phyloP scores from a whole-genome alignment of 2,888 invertebrate species.

The Saturnia japonica region DNA sequence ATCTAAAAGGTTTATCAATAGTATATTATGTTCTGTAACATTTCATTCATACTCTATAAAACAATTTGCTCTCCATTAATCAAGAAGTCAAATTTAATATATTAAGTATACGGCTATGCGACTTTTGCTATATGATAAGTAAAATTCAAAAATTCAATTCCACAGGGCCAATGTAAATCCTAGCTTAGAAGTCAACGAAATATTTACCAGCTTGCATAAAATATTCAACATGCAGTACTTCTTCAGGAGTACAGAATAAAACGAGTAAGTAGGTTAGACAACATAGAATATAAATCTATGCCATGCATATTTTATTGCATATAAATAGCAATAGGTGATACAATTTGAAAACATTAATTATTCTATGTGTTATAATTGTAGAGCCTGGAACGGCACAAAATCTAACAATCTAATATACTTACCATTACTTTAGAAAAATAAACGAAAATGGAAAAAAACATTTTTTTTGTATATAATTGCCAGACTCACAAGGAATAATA shows the following conservation, averaged over 20 bases:
- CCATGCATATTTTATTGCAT: no score
- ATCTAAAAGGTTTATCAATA: neutral
- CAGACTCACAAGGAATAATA: no score
- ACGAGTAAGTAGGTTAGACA: conserved; percentile 22
- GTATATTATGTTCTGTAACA: neutral
- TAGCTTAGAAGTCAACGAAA: conserved; percentile 39
- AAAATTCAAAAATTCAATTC: conserved; percentile 42
- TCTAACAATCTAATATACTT: no score
- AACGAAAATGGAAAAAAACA: no score
- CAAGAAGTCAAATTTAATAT: neutral
- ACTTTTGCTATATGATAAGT: conserved; percentile 31
- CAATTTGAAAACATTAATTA: no score
- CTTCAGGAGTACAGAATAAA: conserved; percentile 34
- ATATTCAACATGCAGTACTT: conserved; percentile 47
- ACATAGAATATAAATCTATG: neutral
- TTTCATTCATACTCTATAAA: neutral
- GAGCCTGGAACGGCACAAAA: no score
- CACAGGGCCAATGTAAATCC: conserved; percentile 20
- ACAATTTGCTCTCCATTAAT: neutral
- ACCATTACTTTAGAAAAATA: no score
- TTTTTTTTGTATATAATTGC: no score
- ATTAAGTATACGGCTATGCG: neutral
- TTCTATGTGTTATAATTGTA: no score
- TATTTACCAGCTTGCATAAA: conserved; percentile 38
- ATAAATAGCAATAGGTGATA: no score